These are phyloP conservation scores for Sciaenops ocellatus DNA, from an alignment of 2,797 vertebrate species.

Conservation along the genomic window DNA sequence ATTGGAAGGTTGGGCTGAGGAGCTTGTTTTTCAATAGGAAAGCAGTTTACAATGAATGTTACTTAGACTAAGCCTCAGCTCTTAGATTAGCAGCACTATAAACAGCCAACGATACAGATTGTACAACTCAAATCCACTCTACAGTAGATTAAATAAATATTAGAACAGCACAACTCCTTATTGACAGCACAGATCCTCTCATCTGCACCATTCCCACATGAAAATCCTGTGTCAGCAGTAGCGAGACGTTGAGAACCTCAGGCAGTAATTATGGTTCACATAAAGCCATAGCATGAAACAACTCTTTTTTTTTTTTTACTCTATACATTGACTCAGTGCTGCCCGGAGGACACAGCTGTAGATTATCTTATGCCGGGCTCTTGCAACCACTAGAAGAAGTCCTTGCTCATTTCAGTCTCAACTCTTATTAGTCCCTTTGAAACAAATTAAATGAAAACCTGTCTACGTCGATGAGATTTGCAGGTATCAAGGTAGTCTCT, in stretches of 20 bases:
- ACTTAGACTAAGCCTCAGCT: conserved; percentile 12
- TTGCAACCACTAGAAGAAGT: neutral
- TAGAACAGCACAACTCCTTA: conserved; percentile 25
- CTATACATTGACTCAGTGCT: conserved; percentile 4
- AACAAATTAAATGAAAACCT: conserved; percentile 63
- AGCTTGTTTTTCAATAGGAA: conserved; percentile 17
- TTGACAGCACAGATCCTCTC: conserved; percentile 57
- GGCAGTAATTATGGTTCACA: conserved; percentile 62
- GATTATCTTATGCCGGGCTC: conserved; percentile 8
- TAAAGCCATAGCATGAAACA: conserved; percentile 52
- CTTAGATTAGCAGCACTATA: neutral
- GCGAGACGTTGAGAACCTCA: conserved; percentile 28
- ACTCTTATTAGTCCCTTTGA: conserved; percentile 69
- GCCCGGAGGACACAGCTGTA: conserved; percentile 19
- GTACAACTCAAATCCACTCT: conserved; percentile 5
- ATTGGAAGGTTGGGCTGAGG: neutral
- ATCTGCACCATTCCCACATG: conserved; percentile 41
- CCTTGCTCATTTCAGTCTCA: conserved; percentile 26
- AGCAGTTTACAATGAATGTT: neutral
- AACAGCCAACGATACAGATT: conserved; percentile 17
- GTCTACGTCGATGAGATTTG: conserved; percentile 18
- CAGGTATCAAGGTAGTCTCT: conserved; percentile 29
- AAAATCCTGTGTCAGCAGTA: conserved; percentile 62
- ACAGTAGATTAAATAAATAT: conserved; percentile 35
- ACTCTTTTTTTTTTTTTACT: neutral